A percentile compares a stretch with the other conserved stretches of the same genome.
phyloP scores from a whole-genome alignment of 2,888 invertebrate genomes.

The Machimus atricapillus region DNA sequence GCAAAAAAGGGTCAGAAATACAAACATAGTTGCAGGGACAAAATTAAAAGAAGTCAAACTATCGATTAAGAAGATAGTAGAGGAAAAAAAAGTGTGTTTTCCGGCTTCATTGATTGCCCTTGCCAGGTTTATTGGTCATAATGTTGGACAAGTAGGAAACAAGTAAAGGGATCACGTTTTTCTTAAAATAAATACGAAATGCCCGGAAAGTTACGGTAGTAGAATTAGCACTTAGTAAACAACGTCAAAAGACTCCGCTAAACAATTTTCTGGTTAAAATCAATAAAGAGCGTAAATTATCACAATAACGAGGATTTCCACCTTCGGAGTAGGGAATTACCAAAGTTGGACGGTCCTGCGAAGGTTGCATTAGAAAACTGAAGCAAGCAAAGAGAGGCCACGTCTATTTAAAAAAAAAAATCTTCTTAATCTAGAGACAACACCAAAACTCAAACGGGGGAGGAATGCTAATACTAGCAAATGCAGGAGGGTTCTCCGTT shows the following conservation, averaged over 20 bases:
- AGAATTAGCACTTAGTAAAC: not conserved
- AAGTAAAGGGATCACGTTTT: not conserved
- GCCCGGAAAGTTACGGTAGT: not conserved
- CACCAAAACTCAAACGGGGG: not conserved
- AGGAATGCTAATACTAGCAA: slow-evolving; percentile 56
- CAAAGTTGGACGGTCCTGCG: not conserved
- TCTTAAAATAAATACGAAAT: not conserved
- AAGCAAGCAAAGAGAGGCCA: not conserved
- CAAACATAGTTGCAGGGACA: not conserved
- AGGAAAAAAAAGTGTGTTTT: not conserved
- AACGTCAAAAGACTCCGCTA: not conserved
- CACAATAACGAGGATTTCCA: not conserved
- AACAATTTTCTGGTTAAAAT: not conserved
- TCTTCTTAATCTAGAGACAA: not conserved
- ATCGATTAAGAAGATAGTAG: not conserved
- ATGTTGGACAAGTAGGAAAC: not conserved
- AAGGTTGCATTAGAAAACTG: not conserved
- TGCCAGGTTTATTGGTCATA: not conserved
- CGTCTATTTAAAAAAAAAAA: not conserved
- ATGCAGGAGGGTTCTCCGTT: slow-evolving; percentile 61
- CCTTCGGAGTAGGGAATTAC: not conserved
- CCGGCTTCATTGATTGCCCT: not conserved
- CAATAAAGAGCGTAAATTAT: not conserved
- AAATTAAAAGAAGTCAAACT: not conserved
- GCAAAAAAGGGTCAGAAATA: not conserved